Percentiles rank a stretch among this genome's conserved stretches.
Conservation (phyloP, 1,140 invertebrate species). For the Neodiprion virginianus region DNA sequence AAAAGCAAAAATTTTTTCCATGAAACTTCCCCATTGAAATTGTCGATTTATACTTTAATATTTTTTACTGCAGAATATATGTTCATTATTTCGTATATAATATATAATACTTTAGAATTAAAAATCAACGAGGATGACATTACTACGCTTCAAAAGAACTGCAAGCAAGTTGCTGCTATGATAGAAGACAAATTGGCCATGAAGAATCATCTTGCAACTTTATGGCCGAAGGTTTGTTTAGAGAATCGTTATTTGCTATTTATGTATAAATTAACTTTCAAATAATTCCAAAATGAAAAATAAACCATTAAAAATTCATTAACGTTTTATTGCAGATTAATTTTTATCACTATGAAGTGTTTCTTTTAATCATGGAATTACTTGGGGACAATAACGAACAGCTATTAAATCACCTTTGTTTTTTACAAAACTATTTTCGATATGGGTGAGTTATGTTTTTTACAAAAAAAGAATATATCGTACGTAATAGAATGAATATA, state of each 20-base stretch:
- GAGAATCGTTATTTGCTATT: not conserved
- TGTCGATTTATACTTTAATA: too few relatives aligned
- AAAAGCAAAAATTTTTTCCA: too few relatives aligned
- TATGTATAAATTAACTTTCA: not conserved
- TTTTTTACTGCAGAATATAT: too few relatives aligned
- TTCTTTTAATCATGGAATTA: slow-evolving; percentile 51
- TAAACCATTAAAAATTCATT: slow-evolving; percentile 16
- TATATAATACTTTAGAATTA: slow-evolving; percentile 32
- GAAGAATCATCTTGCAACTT: slow-evolving; percentile 29
- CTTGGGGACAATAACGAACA: slow-evolving; percentile 37
- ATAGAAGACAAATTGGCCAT: slow-evolving; percentile 43
- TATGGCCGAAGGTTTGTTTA: slow-evolving; percentile 36
- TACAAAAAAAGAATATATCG: slow-evolving; percentile 5
- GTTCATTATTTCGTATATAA: too few relatives aligned
- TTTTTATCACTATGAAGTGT: slow-evolving; percentile 59
- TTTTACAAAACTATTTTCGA: slow-evolving; percentile 49
- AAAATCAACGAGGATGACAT: slow-evolving; percentile 39
- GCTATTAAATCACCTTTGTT: slow-evolving; percentile 43
- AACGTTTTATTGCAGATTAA: slow-evolving; percentile 44
- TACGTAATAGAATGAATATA: slow-evolving; percentile 24
- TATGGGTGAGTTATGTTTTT: not conserved
- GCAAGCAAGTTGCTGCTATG: slow-evolving; percentile 36
- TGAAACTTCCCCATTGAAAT: too few relatives aligned
- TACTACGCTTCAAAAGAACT: slow-evolving; percentile 41
- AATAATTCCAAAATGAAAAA: not conserved